Base-by-base conservation (phyloP, 2,797 vertebrate species). In the Rachycentron canadum region DNA sequence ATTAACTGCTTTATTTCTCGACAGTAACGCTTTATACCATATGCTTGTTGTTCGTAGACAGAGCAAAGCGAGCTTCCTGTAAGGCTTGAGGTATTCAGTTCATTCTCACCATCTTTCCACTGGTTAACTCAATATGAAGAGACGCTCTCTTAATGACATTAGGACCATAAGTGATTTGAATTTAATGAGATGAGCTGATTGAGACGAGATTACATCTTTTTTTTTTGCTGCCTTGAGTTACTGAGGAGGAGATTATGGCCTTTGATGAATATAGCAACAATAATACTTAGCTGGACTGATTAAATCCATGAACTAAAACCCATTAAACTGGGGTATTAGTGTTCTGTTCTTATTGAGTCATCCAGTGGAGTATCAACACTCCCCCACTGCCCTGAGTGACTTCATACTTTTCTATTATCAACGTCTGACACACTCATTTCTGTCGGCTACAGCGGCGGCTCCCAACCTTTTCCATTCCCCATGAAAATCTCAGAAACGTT, bases 31-130 rank as follows among this genome's bases (percentile, higher is more conserved):
- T 71, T 60, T 7, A 3, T 16, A 49, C 36, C 28, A 1, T 84
- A 21, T 91, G 73, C 67, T 92, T 91, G 82, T 87, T 69, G 83
- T 91, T 79, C 73, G 7, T 89, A 91, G 91, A 86, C 53, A 71
- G 52, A 25, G 76, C 84, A 45, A 76, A 78, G 41, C 66, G 71
- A 64, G 63, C 81, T 69, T 81, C 89, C 72, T 3, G 50, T 88
- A 78, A 64, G 62, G 77, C 78, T 34, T 90, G 67, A 92, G 86
- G 87, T 91, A 90, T 79, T 60, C 55, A 12, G 19, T 66, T 59
- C 2, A 52, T 66, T 47, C 26, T 58, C 73, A 23, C 64, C 75
- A 45, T 69, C 64, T 50, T 43, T 34, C 66, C 83, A 28, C 85
- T 71, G 88, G 63, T 63, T 61, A 8, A 83, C 79, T 89, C 83